Evolutionary conservation across 2,888 invertebrate genomes (phyloP), one percentile per base, ranked within the genome.

Genomic region (Drosophila neonasuta): DNA sequence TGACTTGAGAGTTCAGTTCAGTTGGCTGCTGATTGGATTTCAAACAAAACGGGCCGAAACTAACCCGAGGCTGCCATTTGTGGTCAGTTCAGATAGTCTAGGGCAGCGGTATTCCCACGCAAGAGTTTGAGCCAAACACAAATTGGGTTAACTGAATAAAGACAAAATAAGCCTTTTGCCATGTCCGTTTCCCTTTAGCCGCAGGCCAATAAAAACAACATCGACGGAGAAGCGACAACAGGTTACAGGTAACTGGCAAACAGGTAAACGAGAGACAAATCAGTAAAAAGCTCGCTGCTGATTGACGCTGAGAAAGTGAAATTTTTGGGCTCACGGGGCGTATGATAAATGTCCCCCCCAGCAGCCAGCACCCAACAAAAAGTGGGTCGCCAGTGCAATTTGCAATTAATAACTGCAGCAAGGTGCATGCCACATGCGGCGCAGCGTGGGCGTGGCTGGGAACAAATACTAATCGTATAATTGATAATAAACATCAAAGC

Each of bases 361-460:
- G 24, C 6, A 24, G 1, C 24, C 24, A n/a, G 32, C 64, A 60
- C 60, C 30, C 45, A 9, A 39, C 41, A 34, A 54, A 66, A 82
- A 82, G 82, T 84, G 82, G 83, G 82, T 85, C 83, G 76, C 67
- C 50, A 54, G 67, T 80, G 87, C 85, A 84, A 82, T 85, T 81
- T 81, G 71, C 78, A 74, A 87, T 87, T 85, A 77, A 75, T 80
- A 73, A 66, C 48, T 36, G 11, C 34, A 17, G 39, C 48, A 60
- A 42, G 49, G 42, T 46, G 45, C 45, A 44, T 30, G 62, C 52
- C 49, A 60, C 52, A 58, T 55, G 56, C 29, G 29, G 20, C 52
- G 42, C 45, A 8, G 34, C 48, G n/a, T 64, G 57, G 77, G 77
- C 77, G 74, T 65, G 68, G 51, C 77, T 76, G 77, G 58, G 34